A percentile compares a stretch with the other conserved stretches of the same genome.
Conservation (phyloP, 2,888 invertebrate species). For the Arrhopalites spinosus region DNA sequence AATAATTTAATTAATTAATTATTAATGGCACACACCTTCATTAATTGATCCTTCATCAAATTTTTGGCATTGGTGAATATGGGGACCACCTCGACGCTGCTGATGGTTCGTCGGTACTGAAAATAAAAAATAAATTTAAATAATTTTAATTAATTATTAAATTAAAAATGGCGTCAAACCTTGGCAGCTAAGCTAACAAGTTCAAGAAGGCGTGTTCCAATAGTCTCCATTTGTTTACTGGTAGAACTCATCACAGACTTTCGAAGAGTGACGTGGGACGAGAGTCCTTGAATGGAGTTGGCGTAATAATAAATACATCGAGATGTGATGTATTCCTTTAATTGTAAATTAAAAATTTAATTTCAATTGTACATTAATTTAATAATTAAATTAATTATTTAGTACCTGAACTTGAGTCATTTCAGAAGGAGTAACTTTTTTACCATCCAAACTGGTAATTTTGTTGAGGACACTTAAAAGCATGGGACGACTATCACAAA, state of each 20-base stretch:
- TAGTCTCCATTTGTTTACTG: conserved; percentile 47
- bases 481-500: conserved; percentile 51
- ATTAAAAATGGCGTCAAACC: conserved; percentile 20
- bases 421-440: conserved; percentile 45
- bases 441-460: conserved; percentile 48
- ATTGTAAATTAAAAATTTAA: background rate
- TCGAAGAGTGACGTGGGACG: conserved; percentile 39
- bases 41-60: conserved; percentile 39
- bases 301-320: conserved; percentile 50
- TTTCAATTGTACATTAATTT: too few relatives aligned
- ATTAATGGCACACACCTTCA: conserved; percentile 33
- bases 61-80: conserved; percentile 39
- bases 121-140: too few relatives aligned
- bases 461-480: conserved; percentile 45
- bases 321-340: conserved; percentile 47
- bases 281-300: conserved; percentile 36
- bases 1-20: background rate
- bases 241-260: conserved; percentile 44
- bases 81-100: conserved; percentile 35
- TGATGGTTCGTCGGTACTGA: conserved; percentile 32
- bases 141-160: background rate
- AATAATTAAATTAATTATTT: too few relatives aligned
- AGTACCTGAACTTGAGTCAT: background rate
- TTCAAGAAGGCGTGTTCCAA: conserved; percentile 43
- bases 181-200: conserved; percentile 44